These are phyloP conservation scores for Ambastaia sidthimunki DNA, from an alignment of 2,797 vertebrate species.

Conservation along the genomic window DNA sequence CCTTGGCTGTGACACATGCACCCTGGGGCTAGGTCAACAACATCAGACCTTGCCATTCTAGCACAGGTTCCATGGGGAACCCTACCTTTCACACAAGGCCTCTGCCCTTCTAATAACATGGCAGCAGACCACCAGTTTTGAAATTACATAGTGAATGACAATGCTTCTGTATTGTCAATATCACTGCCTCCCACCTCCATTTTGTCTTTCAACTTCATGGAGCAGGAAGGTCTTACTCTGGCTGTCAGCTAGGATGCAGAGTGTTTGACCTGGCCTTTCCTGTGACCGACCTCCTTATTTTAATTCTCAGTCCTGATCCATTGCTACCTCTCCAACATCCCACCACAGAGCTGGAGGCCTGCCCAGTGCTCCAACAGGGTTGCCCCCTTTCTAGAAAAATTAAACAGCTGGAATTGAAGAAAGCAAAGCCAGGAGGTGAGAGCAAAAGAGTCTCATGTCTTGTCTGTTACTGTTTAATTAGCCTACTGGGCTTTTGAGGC, in stretches of 20 bases:
- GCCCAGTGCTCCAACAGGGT: slow-evolving; percentile 63
- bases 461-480: slow-evolving; percentile 75
- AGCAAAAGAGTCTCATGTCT: slow-evolving; percentile 60
- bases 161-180: slow-evolving; percentile 63
- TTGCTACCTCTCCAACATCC: slow-evolving; percentile 54
- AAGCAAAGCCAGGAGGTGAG: slow-evolving; percentile 56
- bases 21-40: slow-evolving; percentile 80
- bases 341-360: slow-evolving; percentile 60
- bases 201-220: slow-evolving; percentile 70
- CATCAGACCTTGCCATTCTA: slow-evolving; percentile 70
- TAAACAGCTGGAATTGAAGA: slow-evolving; percentile 67
- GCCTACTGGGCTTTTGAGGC: slow-evolving; percentile 69
- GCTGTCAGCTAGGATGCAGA: slow-evolving; percentile 72
- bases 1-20: slow-evolving; percentile 73
- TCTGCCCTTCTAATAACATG: slow-evolving; percentile 59
- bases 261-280: slow-evolving; percentile 73
- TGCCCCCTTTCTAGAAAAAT: slow-evolving; percentile 74
- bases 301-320: slow-evolving; percentile 53
- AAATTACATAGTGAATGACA: slow-evolving; percentile 27
- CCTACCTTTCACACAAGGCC: slow-evolving; percentile 48
- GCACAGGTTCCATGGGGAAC: slow-evolving; percentile 70
- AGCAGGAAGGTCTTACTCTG: slow-evolving; percentile 74
- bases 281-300: slow-evolving; percentile 60
- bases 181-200: slow-evolving; percentile 52
- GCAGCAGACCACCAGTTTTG: slow-evolving; percentile 59